Evolutionary conservation across 37 sponge, comb jelly and placozoan species (phyloP), one percentile per base, ranked within the genome.

Genomic region (Hexactinellida sp.): DNA sequence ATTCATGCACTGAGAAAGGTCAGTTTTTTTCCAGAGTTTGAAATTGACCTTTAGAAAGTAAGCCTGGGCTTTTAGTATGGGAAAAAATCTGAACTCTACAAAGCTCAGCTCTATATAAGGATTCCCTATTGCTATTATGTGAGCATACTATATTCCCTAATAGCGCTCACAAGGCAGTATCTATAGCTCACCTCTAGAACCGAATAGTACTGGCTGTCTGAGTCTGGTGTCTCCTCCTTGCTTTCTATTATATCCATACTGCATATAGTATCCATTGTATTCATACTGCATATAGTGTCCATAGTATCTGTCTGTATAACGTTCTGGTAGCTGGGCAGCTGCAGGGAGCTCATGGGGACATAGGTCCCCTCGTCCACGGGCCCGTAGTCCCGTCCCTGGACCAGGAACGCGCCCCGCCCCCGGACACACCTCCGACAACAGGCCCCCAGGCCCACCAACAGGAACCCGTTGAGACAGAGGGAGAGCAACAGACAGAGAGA

Each of bases 291-390:
- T n/a, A n/a, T n/a, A n/a, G n/a, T n/a, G n/a, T 5, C 47, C 13
- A 13, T 5, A 5, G 13, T 5, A 63, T 10, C 30, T 63, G 76
- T 63, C 1, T 63, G 19, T 63, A 63, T 7, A 21, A 63, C 13
- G 34, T 63, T 47, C 9, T 19, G 76, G 13, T 63, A 63, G 76
- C 30, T 63, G 30, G 28, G 76, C 13, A 63, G 76, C 30, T 63
- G 19, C 76, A 63, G 5, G 3, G 76, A 63, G 21, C 30, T 63
- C 76, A 63, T 63, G 34, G 76, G 76, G 3, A 63, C 32, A 28
- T 63, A 63, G 76, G 76, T 63, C 25, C 76, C 76, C 76, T 63
- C 76, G 28, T 63, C 76, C 76, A 21, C 76, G 16, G 52, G 52
- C 16, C 9, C 16, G 28, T 63, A 10, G 19, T 63, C 76, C 13